Evolutionary conservation across 2,113 vertebrate species (phyloP).

Genomic region (Sphyrna mokarran): DNA sequence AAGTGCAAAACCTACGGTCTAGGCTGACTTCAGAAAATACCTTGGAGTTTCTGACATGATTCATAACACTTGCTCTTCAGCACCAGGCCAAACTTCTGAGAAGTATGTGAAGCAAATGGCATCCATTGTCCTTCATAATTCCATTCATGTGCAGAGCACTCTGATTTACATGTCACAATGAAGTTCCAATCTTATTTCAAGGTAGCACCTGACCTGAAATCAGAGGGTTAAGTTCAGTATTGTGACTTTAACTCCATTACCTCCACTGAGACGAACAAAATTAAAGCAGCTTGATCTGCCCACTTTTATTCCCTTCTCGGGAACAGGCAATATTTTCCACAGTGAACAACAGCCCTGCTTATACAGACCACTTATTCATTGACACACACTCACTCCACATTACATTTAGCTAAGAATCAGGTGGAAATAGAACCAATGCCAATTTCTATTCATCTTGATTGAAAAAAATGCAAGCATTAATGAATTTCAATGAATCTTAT

Average conservation of each 20-base stretch:
- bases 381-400: too few relatives aligned
- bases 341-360: neutral
- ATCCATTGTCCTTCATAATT: too few relatives aligned
- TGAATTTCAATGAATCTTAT: neutral
- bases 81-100: too few relatives aligned
- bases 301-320: neutral
- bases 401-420: neutral
- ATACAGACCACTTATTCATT: neutral
- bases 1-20: too few relatives aligned
- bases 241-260: neutral
- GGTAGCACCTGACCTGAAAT: neutral
- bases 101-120: too few relatives aligned
- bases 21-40: too few relatives aligned
- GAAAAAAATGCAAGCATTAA: neutral
- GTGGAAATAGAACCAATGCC: neutral
- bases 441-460: neutral
- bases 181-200: too few relatives aligned
- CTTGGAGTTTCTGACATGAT: too few relatives aligned
- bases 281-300: neutral
- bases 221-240: neutral
- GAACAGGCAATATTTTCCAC: neutral
- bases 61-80: too few relatives aligned
- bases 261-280: neutral
- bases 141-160: too few relatives aligned
- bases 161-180: too few relatives aligned